Evolutionary conservation across 1,140 invertebrate genomes (phyloP).

Genomic region (Drosophila dunni): DNA sequence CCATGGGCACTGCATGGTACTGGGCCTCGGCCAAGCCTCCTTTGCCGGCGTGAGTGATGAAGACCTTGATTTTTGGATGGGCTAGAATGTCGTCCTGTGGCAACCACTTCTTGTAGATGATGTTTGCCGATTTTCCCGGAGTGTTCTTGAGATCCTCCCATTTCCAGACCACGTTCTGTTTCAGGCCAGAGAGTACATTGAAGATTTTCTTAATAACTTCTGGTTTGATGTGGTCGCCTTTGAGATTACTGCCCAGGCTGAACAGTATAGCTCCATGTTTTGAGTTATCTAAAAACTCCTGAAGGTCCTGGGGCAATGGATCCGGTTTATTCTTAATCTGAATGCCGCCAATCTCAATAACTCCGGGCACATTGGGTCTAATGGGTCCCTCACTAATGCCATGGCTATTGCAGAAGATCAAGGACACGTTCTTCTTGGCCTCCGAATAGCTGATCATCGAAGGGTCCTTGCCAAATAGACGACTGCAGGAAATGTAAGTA

Average conservation of each 20-base stretch:
- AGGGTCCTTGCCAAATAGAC: slow-evolving; percentile 51
- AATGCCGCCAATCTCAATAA: slow-evolving; percentile 85
- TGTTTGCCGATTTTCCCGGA: slow-evolving; percentile 86
- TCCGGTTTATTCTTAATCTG: slow-evolving; percentile 82
- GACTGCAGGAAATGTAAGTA: slow-evolving; percentile 8
- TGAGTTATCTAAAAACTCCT: slow-evolving; percentile 85
- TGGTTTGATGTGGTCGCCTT: slow-evolving; percentile 80
- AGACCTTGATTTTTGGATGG: slow-evolving; percentile 88
- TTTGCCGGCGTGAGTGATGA: slow-evolving; percentile 90
- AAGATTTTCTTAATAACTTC: slow-evolving; percentile 84
- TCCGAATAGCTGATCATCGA: slow-evolving; percentile 44
- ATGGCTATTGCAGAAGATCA: slow-evolving; percentile 72
- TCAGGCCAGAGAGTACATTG: slow-evolving; percentile 85
- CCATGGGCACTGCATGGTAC: slow-evolving; percentile 89
- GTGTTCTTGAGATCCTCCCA: slow-evolving; percentile 86
- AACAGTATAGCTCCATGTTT: slow-evolving; percentile 87
- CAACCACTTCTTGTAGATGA: slow-evolving; percentile 88
- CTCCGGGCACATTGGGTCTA: slow-evolving; percentile 78
- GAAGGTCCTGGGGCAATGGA: slow-evolving; percentile 85
- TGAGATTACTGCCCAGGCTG: slow-evolving; percentile 87
- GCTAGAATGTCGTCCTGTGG: slow-evolving; percentile 89
- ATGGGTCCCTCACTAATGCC: slow-evolving; percentile 75
- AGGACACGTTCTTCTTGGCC: slow-evolving; percentile 69
- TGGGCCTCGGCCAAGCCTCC: slow-evolving; percentile 89
- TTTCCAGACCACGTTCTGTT: slow-evolving; percentile 88